phyloP scores from a whole-genome alignment of 1,140 invertebrate genomes.

The Drosophila suzukii region DNA sequence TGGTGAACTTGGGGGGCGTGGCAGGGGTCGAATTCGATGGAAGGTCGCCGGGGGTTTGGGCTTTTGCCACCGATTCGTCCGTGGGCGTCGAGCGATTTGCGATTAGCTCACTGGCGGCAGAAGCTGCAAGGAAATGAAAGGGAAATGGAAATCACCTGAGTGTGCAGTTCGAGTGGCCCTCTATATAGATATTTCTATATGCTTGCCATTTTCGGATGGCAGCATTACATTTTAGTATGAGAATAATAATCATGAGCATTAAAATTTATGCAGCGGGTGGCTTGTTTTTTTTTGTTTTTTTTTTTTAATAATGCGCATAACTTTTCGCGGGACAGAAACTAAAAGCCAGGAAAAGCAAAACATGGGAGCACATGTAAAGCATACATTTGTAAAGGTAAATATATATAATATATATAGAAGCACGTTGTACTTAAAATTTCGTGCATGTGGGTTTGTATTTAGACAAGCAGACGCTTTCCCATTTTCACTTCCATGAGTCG shows the following conservation, averaged over 20 bases:
- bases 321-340: slow-evolving; percentile 43
- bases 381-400: slow-evolving; percentile 17
- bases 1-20: slow-evolving; percentile 5
- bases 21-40: neutral
- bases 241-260: slow-evolving; percentile 68
- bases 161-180: slow-evolving; percentile 15
- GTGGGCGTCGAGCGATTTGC: slow-evolving; percentile 14
- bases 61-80: slow-evolving; percentile 9
- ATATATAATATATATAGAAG: slow-evolving; percentile 6
- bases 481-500: neutral
- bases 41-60: neutral
- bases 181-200: neutral
- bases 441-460: neutral
- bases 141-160: slow-evolving; percentile 25
- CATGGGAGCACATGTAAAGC: neutral
- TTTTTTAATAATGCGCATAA: slow-evolving; percentile 72
- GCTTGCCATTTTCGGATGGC: slow-evolving; percentile 1
- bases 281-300: slow-evolving; percentile 31
- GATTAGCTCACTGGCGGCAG: slow-evolving; percentile 29
- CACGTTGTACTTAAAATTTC: neutral
- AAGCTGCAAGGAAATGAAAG: slow-evolving; percentile 37
- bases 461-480: neutral
- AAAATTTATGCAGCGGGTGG: slow-evolving; percentile 57
- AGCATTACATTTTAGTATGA: slow-evolving; percentile 50
- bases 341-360: slow-evolving; percentile 16